These are phyloP conservation scores for Euphydryas editha DNA, from an alignment of 2,888 invertebrate species.

Conservation along the genomic window DNA sequence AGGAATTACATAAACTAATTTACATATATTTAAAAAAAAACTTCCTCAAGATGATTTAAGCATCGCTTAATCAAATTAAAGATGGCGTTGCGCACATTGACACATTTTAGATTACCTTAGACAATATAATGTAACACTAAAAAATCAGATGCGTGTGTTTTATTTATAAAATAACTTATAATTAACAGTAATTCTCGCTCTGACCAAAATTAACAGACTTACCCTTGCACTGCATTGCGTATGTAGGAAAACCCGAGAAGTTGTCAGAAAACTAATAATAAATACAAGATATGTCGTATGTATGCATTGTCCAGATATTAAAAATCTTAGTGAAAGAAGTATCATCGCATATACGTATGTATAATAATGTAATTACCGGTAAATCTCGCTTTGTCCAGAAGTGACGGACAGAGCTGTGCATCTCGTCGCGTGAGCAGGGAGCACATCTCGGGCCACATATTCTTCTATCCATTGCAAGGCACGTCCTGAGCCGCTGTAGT, in stretches of 20 bases:
- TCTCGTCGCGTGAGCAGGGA: constrained; percentile 91
- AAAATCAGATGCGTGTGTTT: no score
- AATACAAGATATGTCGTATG: no score
- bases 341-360: background rate
- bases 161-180: no score
- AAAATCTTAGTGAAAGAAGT: no score
- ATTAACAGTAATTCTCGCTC: constrained; percentile 92
- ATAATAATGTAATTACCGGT: constrained; percentile 83
- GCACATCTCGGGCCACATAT: constrained; percentile 89
- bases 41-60: no score
- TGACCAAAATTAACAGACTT: constrained; percentile 93
- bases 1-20: no score
- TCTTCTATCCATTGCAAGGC: constrained; percentile 93
- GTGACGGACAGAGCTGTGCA: constrained; percentile 92
- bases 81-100: no score
- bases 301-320: no score
- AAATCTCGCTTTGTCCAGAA: constrained; percentile 93
- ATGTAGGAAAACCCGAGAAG: background rate
- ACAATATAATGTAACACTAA: no score
- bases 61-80: no score
- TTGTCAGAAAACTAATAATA: background rate
- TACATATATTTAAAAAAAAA: no score
- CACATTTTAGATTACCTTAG: no score
- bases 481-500: constrained; percentile 93
- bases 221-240: constrained; percentile 91